Base-by-base conservation (phyloP, 2,888 invertebrate species). In the Smittia aterrima region DNA sequence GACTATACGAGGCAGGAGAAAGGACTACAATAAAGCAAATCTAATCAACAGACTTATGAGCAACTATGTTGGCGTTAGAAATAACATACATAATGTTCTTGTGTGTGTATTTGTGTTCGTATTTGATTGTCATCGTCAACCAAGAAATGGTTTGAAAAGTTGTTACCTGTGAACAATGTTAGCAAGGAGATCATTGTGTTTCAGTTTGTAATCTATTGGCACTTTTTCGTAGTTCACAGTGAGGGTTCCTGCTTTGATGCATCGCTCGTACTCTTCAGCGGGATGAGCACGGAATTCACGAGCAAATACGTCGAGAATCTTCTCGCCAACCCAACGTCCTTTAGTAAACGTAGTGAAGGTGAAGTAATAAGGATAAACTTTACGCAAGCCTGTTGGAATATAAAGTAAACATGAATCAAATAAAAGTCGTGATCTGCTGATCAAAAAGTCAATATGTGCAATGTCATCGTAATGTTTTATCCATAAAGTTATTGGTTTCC, bases 281-380 rank as follows among this genome's bases (percentile, higher is more conserved):
- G 95, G 94, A 83, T 95, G 95, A n/a, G 95, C 93, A 53, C 95
- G 86, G 83, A 98, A 98, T 84, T 98, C 97, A 75, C 92, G 86
- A 7, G 92, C 91, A 83, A 96, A 96, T 22, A 98, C 94, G 80
- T 97, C 96, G 77, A 95, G 85, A 78, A 98, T 92, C 81, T 91
- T 91, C 83, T 94, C 93, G 1, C 96, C 96, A 1, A 96, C 94
- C 97, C 97, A 98, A 79, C 97, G 88, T 7, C 96, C 95, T 85
- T 98, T 98, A 76, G 95, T 95, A 85, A 95, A 96, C 47, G 96
- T 95, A 76, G 95, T 93, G 85, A 96, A 98, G 76, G 95, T 95
- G 85, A 95, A 98, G 84, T 95, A 94, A 85, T 98, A 98, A 0
- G 98, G 98, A 82, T 95, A 96, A 1, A 98, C 97, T 86, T 98